A percentile compares a stretch with the other conserved stretches of the same genome.
Conservation (phyloP, 2,797 vertebrate genomes). For the Buceros bicornis region DNA sequence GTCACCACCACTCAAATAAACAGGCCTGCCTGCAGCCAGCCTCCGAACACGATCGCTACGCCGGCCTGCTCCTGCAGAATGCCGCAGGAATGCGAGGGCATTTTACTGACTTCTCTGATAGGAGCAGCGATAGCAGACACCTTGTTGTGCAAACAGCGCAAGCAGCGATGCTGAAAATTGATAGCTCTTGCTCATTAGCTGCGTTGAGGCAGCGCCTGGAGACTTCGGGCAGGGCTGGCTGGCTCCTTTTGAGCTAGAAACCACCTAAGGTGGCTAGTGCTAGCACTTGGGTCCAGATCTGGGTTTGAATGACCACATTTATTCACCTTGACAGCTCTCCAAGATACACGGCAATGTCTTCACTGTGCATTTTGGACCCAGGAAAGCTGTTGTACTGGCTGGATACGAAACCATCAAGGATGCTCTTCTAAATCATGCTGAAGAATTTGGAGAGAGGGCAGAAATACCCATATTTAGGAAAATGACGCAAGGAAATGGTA, state of each 20-base stretch:
- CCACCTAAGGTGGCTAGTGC: neutral
- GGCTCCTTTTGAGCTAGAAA: neutral
- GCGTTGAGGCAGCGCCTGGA: slow-evolving; percentile 22
- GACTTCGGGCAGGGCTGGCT: neutral
- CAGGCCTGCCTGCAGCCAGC: slow-evolving; percentile 31
- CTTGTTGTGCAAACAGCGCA: slow-evolving; percentile 67
- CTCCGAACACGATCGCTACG: neutral
- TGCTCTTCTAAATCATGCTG: slow-evolving; percentile 76
- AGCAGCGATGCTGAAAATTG: slow-evolving; percentile 35
- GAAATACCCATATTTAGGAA: slow-evolving; percentile 73
- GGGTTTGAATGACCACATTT: neutral
- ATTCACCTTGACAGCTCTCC: slow-evolving; percentile 66
- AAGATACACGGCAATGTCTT: slow-evolving; percentile 73
- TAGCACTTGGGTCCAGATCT: neutral
- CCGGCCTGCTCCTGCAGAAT: slow-evolving; percentile 59
- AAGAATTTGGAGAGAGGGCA: slow-evolving; percentile 77
- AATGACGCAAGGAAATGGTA: slow-evolving; percentile 67
- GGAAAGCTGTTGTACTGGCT: slow-evolving; percentile 69
- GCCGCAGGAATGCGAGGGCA: slow-evolving; percentile 49
- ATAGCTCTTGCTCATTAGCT: slow-evolving; percentile 18
- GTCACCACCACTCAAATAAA: slow-evolving; percentile 54
- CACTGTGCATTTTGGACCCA: slow-evolving; percentile 75
- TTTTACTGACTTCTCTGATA: slow-evolving; percentile 10
- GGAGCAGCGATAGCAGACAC: slow-evolving; percentile 62
- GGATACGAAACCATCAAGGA: slow-evolving; percentile 78